phyloP scores from a whole-genome alignment of 1,140 invertebrate species.

The Pseudomyrmex sp. region DNA sequence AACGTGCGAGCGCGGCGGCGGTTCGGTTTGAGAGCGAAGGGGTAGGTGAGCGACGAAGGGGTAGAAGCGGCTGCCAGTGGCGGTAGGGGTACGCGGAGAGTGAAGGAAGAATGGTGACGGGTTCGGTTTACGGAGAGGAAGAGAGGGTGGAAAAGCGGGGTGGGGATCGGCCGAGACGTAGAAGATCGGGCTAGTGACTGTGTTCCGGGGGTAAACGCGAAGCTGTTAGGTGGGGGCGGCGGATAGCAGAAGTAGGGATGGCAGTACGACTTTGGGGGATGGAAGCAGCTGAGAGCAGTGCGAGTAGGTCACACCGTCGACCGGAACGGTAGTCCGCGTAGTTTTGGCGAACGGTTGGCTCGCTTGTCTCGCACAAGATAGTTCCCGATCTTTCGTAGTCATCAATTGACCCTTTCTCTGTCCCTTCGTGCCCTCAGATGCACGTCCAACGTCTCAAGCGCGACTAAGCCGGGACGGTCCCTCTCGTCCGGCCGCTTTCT shows the following conservation, averaged over 20 bases:
- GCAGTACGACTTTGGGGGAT: slow-evolving; percentile 78
- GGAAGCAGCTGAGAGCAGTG: slow-evolving; percentile 83
- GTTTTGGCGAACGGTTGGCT: slow-evolving; percentile 71
- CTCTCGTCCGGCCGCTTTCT: background rate
- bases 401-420: background rate
- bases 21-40: background rate
- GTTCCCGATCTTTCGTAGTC: slow-evolving; percentile 40
- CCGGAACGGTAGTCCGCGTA: slow-evolving; percentile 79
- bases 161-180: slow-evolving; percentile 36
- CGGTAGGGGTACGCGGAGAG: background rate
- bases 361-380: slow-evolving; percentile 60
- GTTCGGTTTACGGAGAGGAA: background rate
- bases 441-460: slow-evolving; percentile 14
- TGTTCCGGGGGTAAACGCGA: slow-evolving; percentile 44
- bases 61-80: slow-evolving; percentile 4
- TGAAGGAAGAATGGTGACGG: background rate
- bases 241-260: slow-evolving; percentile 57
- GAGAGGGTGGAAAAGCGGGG: slow-evolving; percentile 25
- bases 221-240: slow-evolving; percentile 49
- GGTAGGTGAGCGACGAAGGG: background rate
- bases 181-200: slow-evolving; percentile 6
- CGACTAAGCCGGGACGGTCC: background rate
- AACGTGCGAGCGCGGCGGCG: slow-evolving; percentile 24
- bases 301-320: slow-evolving; percentile 83
- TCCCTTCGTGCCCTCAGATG: slow-evolving; percentile 3